A percentile compares a stretch with the other conserved stretches of the same genome.
phyloP scores from a whole-genome alignment of 2,797 vertebrate species.

The Rhinoraja longicauda region DNA sequence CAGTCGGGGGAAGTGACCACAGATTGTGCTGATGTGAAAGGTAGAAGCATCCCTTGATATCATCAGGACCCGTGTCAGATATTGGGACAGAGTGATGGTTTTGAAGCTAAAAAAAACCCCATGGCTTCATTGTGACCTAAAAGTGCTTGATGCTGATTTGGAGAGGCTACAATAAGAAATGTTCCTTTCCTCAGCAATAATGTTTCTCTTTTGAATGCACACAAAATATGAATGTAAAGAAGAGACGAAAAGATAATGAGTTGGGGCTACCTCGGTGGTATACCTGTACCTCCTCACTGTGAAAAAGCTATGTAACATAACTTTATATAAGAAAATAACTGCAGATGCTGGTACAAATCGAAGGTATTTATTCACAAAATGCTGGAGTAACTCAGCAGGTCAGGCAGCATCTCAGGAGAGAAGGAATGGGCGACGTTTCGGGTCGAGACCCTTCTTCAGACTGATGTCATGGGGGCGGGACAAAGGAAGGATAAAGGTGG shows the following conservation, averaged over 20 bases:
- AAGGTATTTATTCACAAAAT: too few species aligned
- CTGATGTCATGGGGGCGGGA: too few species aligned
- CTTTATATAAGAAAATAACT: not conserved
- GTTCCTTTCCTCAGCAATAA: not conserved
- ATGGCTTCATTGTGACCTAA: too few species aligned
- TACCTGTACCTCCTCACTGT: not conserved
- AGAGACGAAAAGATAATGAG: not conserved
- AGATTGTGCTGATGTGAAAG: not conserved
- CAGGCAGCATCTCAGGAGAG: too few species aligned
- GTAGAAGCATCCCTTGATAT: not conserved
- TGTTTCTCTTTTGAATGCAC: not conserved
- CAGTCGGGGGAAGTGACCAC: not conserved
- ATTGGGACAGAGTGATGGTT: not conserved
- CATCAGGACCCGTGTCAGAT: not conserved
- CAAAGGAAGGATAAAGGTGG: too few species aligned
- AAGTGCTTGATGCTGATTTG: not conserved
- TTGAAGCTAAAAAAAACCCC: not conserved
- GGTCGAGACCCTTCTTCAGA: too few species aligned
- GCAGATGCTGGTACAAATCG: too few species aligned
- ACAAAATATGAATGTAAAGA: not conserved
- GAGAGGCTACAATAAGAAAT: not conserved
- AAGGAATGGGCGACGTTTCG: too few species aligned
- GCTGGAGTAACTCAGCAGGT: too few species aligned
- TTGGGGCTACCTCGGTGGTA: not conserved
- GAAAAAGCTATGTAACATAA: not conserved